phyloP scores from a whole-genome alignment of 1,140 invertebrate genomes.

The Pantala flavescens region DNA sequence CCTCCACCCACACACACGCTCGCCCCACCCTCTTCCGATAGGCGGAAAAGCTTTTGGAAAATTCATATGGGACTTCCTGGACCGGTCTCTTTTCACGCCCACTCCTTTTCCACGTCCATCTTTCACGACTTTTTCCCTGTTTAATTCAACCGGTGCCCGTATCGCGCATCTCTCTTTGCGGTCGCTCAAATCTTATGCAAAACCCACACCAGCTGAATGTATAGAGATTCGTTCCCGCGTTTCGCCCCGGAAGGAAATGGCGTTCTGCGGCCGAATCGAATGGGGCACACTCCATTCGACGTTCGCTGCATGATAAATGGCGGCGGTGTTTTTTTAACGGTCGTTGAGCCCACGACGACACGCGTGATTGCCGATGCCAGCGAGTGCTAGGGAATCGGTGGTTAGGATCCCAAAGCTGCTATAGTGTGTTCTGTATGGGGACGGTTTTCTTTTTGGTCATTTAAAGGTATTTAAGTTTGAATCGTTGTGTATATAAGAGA shows the following conservation, averaged over 20 bases:
- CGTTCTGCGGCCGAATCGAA: background rate
- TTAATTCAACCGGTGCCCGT: background rate
- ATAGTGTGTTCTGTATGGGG: no score
- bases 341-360: no score
- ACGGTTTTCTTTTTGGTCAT: no score
- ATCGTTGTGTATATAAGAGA: no score
- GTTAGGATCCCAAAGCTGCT: no score
- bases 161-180: background rate
- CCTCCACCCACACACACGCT: no score
- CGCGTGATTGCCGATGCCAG: no score
- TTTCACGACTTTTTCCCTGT: background rate
- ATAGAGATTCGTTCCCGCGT: background rate
- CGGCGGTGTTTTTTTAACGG: no score
- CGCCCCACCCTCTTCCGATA: background rate
- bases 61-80: background rate
- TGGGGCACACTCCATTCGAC: no score
- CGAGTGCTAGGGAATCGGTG: no score
- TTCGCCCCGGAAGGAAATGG: background rate
- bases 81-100: background rate
- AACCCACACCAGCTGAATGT: background rate
- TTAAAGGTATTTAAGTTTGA: no score
- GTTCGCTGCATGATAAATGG: no score
- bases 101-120: background rate
- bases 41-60: conserved; percentile 4
- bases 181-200: background rate